These are phyloP conservation scores for Allolobophora icterica DNA, from an alignment of 2,888 invertebrate species.

Conservation along the genomic window DNA sequence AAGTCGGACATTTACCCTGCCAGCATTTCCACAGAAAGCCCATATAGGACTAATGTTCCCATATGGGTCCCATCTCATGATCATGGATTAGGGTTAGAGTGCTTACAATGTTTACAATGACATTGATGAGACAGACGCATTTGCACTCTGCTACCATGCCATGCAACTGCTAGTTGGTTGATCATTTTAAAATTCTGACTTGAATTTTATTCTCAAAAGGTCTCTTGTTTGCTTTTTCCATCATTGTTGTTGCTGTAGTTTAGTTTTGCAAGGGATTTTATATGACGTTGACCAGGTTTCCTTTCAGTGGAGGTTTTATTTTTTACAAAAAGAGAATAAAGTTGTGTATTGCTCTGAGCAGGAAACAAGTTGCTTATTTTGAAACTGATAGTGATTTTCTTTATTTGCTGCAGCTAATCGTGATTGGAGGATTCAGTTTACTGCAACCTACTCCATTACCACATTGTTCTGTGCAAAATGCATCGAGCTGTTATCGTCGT, in stretches of 20 bases:
- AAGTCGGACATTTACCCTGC: not conserved
- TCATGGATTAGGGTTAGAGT: no score
- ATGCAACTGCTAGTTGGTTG: not conserved
- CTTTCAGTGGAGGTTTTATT: no score
- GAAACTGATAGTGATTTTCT: not conserved
- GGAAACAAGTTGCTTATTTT: not conserved
- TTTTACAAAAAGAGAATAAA: no score
- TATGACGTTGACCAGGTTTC: no score
- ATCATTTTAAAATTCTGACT: not conserved
- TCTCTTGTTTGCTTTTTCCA: not conserved
- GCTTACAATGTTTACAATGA: not conserved
- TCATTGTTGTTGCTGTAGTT: conserved; percentile 5
- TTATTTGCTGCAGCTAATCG: conserved; percentile 2
- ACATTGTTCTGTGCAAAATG: not conserved
- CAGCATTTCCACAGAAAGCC: no score
- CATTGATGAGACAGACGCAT: not conserved
- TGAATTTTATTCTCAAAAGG: not conserved
- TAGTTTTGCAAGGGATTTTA: not conserved
- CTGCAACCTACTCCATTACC: not conserved
- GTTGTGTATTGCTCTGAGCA: not conserved
- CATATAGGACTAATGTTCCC: no score
- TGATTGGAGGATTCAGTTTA: not conserved
- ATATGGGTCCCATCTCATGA: no score
- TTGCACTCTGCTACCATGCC: not conserved
- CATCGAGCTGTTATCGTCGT: not conserved